phyloP scores from a whole-genome alignment of 2,888 invertebrate genomes.

The Tachystola acroxantha region DNA sequence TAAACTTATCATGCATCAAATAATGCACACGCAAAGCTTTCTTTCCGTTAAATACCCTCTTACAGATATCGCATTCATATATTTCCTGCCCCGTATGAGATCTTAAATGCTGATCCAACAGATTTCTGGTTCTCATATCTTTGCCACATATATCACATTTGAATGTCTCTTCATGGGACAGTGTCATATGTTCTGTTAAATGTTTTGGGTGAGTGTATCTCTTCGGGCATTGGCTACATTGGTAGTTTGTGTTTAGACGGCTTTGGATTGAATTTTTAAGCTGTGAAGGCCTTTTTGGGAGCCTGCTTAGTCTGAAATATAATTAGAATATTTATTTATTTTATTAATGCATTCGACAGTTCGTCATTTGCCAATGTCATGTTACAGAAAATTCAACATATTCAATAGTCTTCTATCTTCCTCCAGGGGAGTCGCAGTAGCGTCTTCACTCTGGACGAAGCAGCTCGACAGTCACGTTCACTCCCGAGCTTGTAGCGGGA shows the following conservation, averaged over 20 bases:
- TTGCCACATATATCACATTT: conserved; percentile 27
- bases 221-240: conserved; percentile 31
- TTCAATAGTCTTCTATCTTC: too few relatives aligned
- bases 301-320: conserved; percentile 20
- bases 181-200: conserved; percentile 24
- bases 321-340: too few relatives aligned
- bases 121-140: conserved; percentile 21
- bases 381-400: too few relatives aligned
- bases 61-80: conserved; percentile 26
- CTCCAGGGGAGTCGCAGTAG: too few relatives aligned
- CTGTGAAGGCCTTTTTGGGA: conserved; percentile 17
- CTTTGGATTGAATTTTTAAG: too few relatives aligned
- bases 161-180: conserved; percentile 21
- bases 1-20: background rate
- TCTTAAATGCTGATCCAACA: conserved; percentile 26
- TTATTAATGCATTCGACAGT: too few relatives aligned
- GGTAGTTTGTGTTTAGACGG: conserved; percentile 16
- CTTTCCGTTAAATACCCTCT: conserved; percentile 26
- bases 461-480: too few relatives aligned
- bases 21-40: conserved; percentile 17
- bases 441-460: too few relatives aligned
- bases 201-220: conserved; percentile 22
- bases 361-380: too few relatives aligned
- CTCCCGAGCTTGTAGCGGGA: too few relatives aligned
- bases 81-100: conserved; percentile 15